These are phyloP conservation scores for Trogon surrucura DNA, from an alignment of 2,113 vertebrate species.

Conservation along the genomic window DNA sequence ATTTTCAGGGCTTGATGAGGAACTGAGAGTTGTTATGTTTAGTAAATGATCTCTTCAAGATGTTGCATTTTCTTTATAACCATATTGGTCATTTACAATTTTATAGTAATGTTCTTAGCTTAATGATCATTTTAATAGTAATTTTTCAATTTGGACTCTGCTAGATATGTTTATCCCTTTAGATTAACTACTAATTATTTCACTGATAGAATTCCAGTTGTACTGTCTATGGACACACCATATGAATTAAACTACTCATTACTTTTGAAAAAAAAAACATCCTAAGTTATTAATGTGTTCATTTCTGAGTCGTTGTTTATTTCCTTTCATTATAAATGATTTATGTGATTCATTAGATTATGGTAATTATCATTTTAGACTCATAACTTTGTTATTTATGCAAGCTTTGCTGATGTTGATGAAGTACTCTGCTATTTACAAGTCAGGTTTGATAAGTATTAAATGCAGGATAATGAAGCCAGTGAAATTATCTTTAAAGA, in stretches of 20 bases:
- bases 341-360: constrained; percentile 81
- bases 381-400: constrained; percentile 68
- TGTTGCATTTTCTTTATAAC: not conserved
- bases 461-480: constrained; percentile 52
- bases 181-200: constrained; percentile 77
- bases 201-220: constrained; percentile 59
- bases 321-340: constrained; percentile 78
- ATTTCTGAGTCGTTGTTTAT: constrained; percentile 70
- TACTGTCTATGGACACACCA: constrained; percentile 55
- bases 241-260: constrained; percentile 72
- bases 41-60: constrained; percentile 2
- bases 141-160: constrained; percentile 63
- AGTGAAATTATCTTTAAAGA: constrained; percentile 52
- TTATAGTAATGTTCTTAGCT: constrained; percentile 35
- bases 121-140: constrained; percentile 52
- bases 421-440: constrained; percentile 42
- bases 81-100: not conserved
- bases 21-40: not conserved
- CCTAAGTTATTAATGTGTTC: constrained; percentile 71
- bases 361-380: constrained; percentile 78
- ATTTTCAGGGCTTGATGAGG: not conserved
- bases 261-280: constrained; percentile 49
- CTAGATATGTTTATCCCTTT: constrained; percentile 58
- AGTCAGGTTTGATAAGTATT: constrained; percentile 50
- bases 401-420: constrained; percentile 53